phyloP scores from a whole-genome alignment of 2,113 vertebrate genomes.

The Ctenodactylus gundi region DNA sequence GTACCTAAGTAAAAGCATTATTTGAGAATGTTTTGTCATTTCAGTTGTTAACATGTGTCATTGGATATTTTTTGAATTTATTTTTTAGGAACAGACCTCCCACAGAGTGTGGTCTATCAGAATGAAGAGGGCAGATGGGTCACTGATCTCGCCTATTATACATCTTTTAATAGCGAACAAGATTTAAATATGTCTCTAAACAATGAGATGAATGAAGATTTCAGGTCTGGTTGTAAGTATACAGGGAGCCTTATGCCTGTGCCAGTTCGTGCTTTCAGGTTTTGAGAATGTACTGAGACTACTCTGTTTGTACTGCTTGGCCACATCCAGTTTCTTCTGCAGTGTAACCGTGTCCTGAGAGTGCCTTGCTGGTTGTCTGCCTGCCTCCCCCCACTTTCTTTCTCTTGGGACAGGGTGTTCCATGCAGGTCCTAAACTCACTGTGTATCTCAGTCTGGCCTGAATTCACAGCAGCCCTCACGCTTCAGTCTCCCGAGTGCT shows the following conservation, averaged over 20 bases:
- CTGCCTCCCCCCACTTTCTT: too few species aligned
- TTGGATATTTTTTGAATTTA: constrained; percentile 42
- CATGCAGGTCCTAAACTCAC: too few species aligned
- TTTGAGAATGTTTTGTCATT: constrained; percentile 23
- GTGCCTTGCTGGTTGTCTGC: too few species aligned
- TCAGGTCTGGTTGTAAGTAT: constrained; percentile 90
- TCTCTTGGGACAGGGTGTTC: too few species aligned
- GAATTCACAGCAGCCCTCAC: too few species aligned
- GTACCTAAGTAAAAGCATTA: not conserved
- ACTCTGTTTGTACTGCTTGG: not conserved
- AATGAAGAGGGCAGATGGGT: constrained; percentile 98
- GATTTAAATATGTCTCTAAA: constrained; percentile 75
- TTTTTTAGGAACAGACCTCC: constrained; percentile 80
- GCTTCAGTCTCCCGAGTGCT: too few species aligned
- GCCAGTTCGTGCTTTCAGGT: not conserved
- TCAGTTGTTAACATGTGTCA: not conserved
- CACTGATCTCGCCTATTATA: constrained; percentile 96
- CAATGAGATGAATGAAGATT: constrained; percentile 86
- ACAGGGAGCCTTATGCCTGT: not conserved
- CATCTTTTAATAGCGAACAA: constrained; percentile 91
- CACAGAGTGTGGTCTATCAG: constrained; percentile 92
- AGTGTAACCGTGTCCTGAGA: not conserved
- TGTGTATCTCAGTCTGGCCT: too few species aligned
- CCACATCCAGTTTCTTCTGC: not conserved
- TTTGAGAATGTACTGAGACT: not conserved